Conservation (phyloP, 1,140 invertebrate genomes). For the Copidosoma floridanum region DNA sequence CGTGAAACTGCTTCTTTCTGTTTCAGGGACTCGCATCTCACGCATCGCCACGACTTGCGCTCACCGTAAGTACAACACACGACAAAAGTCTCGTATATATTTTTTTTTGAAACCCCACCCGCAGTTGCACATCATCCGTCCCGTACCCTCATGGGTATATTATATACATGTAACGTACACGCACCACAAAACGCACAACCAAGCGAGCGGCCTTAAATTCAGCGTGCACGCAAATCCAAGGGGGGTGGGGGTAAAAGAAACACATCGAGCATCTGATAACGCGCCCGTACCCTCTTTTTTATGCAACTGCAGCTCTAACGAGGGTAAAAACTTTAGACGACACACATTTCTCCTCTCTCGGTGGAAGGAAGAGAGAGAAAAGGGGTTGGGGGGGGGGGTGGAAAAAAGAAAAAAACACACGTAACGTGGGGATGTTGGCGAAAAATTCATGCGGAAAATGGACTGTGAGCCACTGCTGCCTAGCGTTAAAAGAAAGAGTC, state of each 20-base stretch:
- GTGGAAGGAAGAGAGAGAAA: background rate
- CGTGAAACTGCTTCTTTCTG: conserved; percentile 34
- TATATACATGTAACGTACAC: background rate
- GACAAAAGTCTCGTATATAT: too few relatives aligned
- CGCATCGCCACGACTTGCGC: conserved; percentile 49
- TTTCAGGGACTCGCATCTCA: conserved; percentile 50
- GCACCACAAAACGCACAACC: background rate
- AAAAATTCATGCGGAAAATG: conserved; percentile 21
- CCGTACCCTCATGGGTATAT: too few relatives aligned
- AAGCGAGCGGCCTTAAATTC: background rate
- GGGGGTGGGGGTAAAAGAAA: background rate
- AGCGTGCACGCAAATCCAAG: conserved; percentile 1
- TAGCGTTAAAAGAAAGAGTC: background rate
- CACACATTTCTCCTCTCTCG: conserved; percentile 2
- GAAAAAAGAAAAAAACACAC: background rate
- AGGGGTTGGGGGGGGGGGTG: background rate
- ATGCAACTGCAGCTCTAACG: too few relatives aligned
- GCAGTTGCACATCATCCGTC: too few relatives aligned
- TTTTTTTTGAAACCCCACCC: too few relatives aligned
- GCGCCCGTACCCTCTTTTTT: background rate
- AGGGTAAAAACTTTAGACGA: background rate
- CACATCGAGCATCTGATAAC: conserved; percentile 14
- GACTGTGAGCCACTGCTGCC: too few relatives aligned
- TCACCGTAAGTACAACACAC: conserved; percentile 46
- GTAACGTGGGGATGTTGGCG: conserved; percentile 5